Percentiles rank a stretch among this genome's conserved stretches.
These are phyloP conservation scores for Mesitornis unicolor DNA, from an alignment of 2,113 vertebrate genomes.

Conservation along the genomic window DNA sequence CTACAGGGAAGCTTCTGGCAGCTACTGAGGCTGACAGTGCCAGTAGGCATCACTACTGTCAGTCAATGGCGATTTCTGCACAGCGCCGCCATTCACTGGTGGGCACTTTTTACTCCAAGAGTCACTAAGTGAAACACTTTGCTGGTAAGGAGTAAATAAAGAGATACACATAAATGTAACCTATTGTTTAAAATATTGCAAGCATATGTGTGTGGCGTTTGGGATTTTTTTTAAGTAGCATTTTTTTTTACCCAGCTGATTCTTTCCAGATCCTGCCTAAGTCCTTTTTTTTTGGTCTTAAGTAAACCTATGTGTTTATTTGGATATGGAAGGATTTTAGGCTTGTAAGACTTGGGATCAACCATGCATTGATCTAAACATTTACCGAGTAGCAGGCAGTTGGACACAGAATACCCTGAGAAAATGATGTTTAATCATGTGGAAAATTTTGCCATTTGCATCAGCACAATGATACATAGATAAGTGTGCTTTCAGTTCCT, in stretches of 20 bases:
- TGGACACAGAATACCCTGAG: slow-evolving; percentile 66
- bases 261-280: slow-evolving; percentile 15
- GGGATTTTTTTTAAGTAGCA: background rate
- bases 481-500: slow-evolving; percentile 79
- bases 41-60: slow-evolving; percentile 56
- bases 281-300: background rate
- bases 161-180: background rate
- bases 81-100: background rate
- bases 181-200: background rate
- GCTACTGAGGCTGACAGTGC: background rate
- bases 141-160: background rate
- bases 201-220: background rate
- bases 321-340: slow-evolving; percentile 25
- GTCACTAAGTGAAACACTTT: background rate
- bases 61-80: slow-evolving; percentile 36
- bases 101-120: slow-evolving; percentile 10
- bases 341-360: slow-evolving; percentile 4
- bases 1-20: slow-evolving; percentile 61
- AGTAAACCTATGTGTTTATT: slow-evolving; percentile 21
- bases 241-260: background rate
- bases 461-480: slow-evolving; percentile 74
- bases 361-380: slow-evolving; percentile 37
- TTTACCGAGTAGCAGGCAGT: slow-evolving; percentile 54
- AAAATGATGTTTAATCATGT: slow-evolving; percentile 73
- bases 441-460: slow-evolving; percentile 79